Evolutionary conservation across 2,888 invertebrate species (phyloP).

Genomic region (Acanthoscelides obtectus): DNA sequence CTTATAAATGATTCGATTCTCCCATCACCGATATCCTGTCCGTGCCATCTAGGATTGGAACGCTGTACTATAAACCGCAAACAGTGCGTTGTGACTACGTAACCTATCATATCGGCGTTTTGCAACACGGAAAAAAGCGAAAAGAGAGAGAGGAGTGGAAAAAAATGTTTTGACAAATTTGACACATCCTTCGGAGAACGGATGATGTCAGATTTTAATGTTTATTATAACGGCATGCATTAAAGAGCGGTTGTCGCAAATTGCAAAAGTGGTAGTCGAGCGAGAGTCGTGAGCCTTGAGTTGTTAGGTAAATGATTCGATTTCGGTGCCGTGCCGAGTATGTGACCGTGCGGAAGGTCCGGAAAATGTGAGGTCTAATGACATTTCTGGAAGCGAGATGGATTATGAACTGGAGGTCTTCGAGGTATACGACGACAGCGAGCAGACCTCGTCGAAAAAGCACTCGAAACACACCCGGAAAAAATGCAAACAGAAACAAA

Average conservation of each 20-base stretch:
- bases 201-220: neutral
- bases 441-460: slow-evolving; percentile 38
- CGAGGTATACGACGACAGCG: slow-evolving; percentile 45
- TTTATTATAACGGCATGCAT: neutral
- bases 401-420: slow-evolving; percentile 54
- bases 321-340: neutral
- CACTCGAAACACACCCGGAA: slow-evolving; percentile 44
- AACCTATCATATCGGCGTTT: neutral
- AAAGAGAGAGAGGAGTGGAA: neutral
- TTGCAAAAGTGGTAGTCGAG: neutral
- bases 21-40: neutral
- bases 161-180: neutral
- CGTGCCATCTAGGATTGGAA: neutral
- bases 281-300: neutral
- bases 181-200: neutral
- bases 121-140: neutral
- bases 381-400: slow-evolving; percentile 31
- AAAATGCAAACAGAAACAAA: slow-evolving; percentile 46
- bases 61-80: neutral
- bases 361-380: slow-evolving; percentile 6
- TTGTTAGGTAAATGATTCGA: neutral
- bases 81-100: neutral
- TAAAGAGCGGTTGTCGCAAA: neutral
- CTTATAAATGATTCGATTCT: neutral
- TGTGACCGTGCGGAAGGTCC: neutral